Conservation (phyloP, 2,113 vertebrate species). For the Dermatemys mawii region DNA sequence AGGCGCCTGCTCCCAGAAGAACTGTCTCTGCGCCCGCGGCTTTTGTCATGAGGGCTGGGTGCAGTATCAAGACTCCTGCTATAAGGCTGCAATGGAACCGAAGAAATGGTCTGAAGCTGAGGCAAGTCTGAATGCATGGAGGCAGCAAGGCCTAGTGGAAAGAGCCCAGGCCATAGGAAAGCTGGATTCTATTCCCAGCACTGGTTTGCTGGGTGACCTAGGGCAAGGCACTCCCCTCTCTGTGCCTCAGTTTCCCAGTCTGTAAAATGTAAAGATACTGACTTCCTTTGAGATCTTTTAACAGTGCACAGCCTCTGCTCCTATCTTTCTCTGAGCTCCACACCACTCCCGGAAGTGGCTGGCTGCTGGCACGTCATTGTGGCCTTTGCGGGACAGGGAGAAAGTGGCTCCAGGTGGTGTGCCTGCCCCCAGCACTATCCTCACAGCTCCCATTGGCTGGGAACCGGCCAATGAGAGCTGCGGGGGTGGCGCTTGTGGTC, state of each 20-base stretch:
- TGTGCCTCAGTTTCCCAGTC: not conserved
- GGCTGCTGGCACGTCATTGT: too few relatives aligned
- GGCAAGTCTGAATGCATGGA: not conserved
- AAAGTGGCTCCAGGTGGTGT: too few relatives aligned
- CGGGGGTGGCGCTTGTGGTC: too few relatives aligned
- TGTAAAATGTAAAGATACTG: not conserved
- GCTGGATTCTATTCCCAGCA: not conserved
- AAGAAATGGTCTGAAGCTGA: not conserved
- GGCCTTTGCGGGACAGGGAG: too few relatives aligned
- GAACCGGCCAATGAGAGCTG: too few relatives aligned
- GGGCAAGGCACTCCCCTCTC: not conserved
- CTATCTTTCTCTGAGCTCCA: not conserved
- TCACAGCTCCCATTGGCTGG: too few relatives aligned
- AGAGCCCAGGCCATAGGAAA: not conserved
- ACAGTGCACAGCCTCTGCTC: not conserved
- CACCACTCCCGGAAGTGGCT: too few relatives aligned
- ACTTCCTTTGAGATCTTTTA: not conserved
- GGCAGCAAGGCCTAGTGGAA: not conserved
- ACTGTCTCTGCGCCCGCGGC: not conserved
- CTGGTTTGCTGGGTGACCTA: not conserved
- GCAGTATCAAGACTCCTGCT: not conserved
- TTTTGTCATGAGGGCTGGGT: not conserved
- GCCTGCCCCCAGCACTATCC: too few relatives aligned
- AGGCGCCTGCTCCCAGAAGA: not conserved
- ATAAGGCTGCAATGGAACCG: not conserved